A percentile compares a stretch with the other conserved stretches of the same genome.
Conservation (phyloP, 2,888 invertebrate species). For the Eupithecia tripunctaria region DNA sequence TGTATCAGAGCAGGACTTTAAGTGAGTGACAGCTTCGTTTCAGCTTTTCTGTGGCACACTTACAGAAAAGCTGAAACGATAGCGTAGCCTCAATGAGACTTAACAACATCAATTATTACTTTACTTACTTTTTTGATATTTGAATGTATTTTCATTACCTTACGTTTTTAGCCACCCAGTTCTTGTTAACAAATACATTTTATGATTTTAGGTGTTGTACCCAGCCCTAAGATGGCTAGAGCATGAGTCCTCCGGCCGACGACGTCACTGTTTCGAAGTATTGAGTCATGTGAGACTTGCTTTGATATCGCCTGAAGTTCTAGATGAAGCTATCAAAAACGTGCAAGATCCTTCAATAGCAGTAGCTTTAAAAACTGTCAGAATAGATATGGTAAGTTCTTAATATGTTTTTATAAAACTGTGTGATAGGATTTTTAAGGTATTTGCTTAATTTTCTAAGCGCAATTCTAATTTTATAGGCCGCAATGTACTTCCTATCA, state of each 20-base stretch:
- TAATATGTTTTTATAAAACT: not conserved
- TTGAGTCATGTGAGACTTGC: constrained; percentile 92
- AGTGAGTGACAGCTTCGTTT: too few species aligned
- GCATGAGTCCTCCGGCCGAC: constrained; percentile 90
- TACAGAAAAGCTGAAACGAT: too few species aligned
- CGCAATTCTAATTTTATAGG: not conserved
- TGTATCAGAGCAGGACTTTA: too few species aligned
- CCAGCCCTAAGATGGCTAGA: constrained; percentile 95
- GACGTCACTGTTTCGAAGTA: constrained; percentile 94
- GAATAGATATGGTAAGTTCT: constrained; percentile 88
- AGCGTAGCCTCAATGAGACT: too few species aligned
- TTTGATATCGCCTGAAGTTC: constrained; percentile 90
- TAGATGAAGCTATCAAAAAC: constrained; percentile 90
- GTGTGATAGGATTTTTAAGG: not conserved
- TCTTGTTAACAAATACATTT: not conserved
- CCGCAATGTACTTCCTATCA: not conserved
- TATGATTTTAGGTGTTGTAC: constrained; percentile 87
- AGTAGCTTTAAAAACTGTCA: constrained; percentile 91
- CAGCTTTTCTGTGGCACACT: too few species aligned
- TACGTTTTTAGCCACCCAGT: not conserved
- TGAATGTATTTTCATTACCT: not conserved
- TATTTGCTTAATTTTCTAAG: not conserved
- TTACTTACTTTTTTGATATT: not conserved
- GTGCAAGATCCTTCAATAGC: constrained; percentile 92
- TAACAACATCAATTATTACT: too few species aligned